Percentiles rank a stretch among this genome's conserved stretches.
These are phyloP conservation scores for Polydrusus cervinus DNA, from an alignment of 2,888 invertebrate genomes.

Conservation along the genomic window DNA sequence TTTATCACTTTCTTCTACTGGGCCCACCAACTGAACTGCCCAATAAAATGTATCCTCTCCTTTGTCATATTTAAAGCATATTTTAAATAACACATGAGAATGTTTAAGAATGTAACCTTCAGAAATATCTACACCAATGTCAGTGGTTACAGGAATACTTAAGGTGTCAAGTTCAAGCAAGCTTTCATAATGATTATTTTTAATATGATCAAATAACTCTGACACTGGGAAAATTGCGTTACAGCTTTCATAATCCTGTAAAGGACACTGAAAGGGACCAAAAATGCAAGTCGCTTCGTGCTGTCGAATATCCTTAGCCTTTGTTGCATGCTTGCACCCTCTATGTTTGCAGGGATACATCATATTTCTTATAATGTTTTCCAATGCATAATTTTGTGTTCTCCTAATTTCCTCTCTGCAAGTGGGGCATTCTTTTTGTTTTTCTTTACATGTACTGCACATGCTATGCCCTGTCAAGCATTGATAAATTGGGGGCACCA, in stretches of 20 bases:
- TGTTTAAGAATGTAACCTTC: conserved; percentile 62
- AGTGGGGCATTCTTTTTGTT: conserved; percentile 61
- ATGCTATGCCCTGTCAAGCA: conserved; percentile 65
- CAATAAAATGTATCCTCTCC: conserved; percentile 57
- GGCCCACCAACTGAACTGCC: conserved; percentile 64
- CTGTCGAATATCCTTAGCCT: conserved; percentile 58
- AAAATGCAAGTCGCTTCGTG: conserved; percentile 59
- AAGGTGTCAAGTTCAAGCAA: conserved; percentile 61
- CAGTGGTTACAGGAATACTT: conserved; percentile 54
- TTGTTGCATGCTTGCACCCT: conserved; percentile 60
- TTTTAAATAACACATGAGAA: conserved; percentile 60
- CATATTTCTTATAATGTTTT: conserved; percentile 62
- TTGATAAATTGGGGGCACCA: conserved; percentile 67
- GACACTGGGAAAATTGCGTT: conserved; percentile 29
- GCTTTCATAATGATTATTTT: conserved; percentile 68
- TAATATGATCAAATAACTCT: conserved; percentile 73
- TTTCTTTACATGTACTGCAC: conserved; percentile 62
- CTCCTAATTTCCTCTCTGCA: conserved; percentile 61
- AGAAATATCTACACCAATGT: conserved; percentile 48
- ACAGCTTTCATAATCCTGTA: conserved; percentile 58
- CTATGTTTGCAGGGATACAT: conserved; percentile 64
- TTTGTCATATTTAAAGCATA: conserved; percentile 59
- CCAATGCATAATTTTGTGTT: conserved; percentile 65
- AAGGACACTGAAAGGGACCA: conserved; percentile 58
- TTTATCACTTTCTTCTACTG: conserved; percentile 58